phyloP scores from a whole-genome alignment of 2,113 vertebrate species.

The Rhipidura dahli region DNA sequence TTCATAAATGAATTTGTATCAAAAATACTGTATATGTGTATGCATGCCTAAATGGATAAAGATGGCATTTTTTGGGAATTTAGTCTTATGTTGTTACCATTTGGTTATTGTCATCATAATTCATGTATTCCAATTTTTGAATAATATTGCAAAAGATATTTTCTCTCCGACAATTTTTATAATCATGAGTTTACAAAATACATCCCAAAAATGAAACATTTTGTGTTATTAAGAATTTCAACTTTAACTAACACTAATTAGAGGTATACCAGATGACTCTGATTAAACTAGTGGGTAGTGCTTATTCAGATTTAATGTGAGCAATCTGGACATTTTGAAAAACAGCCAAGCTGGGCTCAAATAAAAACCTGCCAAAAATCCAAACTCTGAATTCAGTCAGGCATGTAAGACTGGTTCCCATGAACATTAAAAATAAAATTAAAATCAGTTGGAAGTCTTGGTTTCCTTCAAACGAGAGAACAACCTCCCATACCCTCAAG shows the following conservation, averaged over 20 bases:
- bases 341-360: slow-evolving; percentile 70
- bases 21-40: not conserved
- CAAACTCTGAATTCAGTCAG: slow-evolving; percentile 67
- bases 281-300: slow-evolving; percentile 68
- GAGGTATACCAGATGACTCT: slow-evolving; percentile 63
- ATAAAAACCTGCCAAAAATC: slow-evolving; percentile 75
- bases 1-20: not conserved
- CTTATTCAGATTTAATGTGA: slow-evolving; percentile 73
- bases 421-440: slow-evolving; percentile 74
- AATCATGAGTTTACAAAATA: not conserved
- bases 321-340: slow-evolving; percentile 74
- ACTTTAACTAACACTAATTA: slow-evolving; percentile 69
- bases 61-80: not conserved
- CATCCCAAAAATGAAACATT: not conserved
- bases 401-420: slow-evolving; percentile 66
- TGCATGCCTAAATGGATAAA: not conserved
- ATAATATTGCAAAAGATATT: not conserved
- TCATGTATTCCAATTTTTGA: not conserved
- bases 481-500: slow-evolving; percentile 39
- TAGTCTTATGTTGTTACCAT: not conserved
- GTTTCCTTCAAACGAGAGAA: slow-evolving; percentile 46
- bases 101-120: not conserved
- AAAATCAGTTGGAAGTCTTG: slow-evolving; percentile 69
- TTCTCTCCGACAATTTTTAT: not conserved
- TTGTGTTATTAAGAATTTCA: slow-evolving; percentile 48